These are phyloP conservation scores for Cheumatopsyche charites DNA, from an alignment of 1,140 invertebrate genomes.

Conservation along the genomic window DNA sequence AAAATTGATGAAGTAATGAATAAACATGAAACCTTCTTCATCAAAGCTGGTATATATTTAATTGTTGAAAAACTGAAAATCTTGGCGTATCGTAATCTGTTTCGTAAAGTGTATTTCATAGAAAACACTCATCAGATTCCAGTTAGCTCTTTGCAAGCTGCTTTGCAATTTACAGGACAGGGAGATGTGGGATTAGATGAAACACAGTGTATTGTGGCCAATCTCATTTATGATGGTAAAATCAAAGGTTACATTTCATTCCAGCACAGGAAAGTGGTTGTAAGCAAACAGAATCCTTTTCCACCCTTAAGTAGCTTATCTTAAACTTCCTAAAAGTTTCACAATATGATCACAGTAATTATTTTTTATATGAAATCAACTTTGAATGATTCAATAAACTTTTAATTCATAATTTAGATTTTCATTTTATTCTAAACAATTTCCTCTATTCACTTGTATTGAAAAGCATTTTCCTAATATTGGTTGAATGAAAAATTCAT, in stretches of 20 bases:
- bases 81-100: conserved; percentile 94
- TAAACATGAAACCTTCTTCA: conserved; percentile 90
- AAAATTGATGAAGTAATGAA: conserved; percentile 85
- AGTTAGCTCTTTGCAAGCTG: conserved; percentile 79
- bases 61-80: conserved; percentile 96
- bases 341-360: conserved; percentile 19
- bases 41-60: conserved; percentile 93
- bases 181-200: conserved; percentile 91
- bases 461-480: no score
- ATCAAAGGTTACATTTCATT: conserved; percentile 98
- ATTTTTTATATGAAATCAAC: no score
- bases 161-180: conserved; percentile 80
- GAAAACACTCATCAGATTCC: conserved; percentile 91
- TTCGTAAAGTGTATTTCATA: conserved; percentile 92
- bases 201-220: conserved; percentile 94
- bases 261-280: conserved; percentile 95
- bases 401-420: no score
- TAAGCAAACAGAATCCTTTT: conserved; percentile 97
- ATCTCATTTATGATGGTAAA: conserved; percentile 94
- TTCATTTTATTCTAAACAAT: no score
- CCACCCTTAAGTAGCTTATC: conserved; percentile 71
- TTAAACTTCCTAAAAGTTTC: conserved; percentile 43
- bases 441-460: no score
- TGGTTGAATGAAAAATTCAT: no score
- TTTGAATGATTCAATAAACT: no score